phyloP scores from a whole-genome alignment of 2,797 vertebrate genomes.

The Pitangus sulphuratus region DNA sequence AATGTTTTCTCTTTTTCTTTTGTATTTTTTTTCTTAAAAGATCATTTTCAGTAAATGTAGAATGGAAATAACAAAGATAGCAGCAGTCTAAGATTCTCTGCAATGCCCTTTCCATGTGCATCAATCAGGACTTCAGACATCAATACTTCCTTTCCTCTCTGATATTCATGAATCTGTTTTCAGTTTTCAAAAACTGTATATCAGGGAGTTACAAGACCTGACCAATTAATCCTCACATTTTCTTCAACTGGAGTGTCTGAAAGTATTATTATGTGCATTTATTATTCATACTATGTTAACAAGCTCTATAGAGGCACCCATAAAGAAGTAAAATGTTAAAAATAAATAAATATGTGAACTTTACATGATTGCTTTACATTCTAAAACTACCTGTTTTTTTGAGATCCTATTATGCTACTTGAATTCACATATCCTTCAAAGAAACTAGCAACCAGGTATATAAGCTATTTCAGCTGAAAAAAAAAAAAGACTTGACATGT shows the following conservation, averaged over 20 bases:
- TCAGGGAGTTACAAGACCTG: not conserved
- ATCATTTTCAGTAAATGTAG: not conserved
- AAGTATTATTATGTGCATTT: not conserved
- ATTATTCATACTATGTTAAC: not conserved
- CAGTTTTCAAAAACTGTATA: not conserved
- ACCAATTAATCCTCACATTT: not conserved
- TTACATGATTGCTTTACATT: not conserved
- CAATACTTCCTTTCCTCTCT: not conserved
- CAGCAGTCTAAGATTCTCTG: not conserved
- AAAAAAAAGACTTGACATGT: fast-evolving
- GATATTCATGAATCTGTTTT: not conserved
- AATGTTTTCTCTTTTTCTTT: not conserved
- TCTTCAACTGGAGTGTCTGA: not conserved
- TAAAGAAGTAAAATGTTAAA: not conserved
- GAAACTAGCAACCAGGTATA: fast-evolving
- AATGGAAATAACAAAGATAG: not conserved
- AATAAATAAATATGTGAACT: not conserved
- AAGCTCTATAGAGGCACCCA: not conserved
- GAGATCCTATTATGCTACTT: not conserved
- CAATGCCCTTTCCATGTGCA: not conserved
- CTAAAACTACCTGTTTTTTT: not conserved
- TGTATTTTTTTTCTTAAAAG: not conserved
- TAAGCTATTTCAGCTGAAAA: not conserved
- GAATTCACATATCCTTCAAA: not conserved
- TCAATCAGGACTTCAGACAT: not conserved